Evolutionary conservation across 2,797 vertebrate species (phyloP), one percentile per base, ranked within the genome.

Genomic region (Xenentodon cancila): DNA sequence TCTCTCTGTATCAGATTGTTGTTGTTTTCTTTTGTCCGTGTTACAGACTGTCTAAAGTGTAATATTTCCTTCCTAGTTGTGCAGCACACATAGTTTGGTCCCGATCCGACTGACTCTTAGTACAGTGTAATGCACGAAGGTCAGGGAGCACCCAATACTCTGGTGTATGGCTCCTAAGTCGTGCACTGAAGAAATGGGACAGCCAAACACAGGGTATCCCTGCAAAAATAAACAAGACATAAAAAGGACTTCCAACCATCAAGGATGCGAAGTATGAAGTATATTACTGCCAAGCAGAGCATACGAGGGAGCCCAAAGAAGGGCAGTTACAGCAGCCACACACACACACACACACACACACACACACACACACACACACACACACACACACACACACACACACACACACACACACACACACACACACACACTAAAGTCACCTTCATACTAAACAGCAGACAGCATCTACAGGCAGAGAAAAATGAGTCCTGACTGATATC

Each of bases 161-260:
- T 18, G 62, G 54, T 20, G 59, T 59, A 54, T 68, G 68, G 79
- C 60, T 81, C 82, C 50, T 32, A 17, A 56, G 75, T 85, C 68
- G 5, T 19, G 40, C 11, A 2, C 16, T 21, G n/a, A 65, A 80
- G 79, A 89, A 85, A 53, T 71, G 81, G 88, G 84, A 63, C 88
- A 86, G 65, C 59, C 18, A 64, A 67, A 64, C 73, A 61, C 22
- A 79, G 80, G 74, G 62, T 75, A 80, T 76, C 70, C 79, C 62
- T 58, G 59, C 20, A 52, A 78, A 78, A 62, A 60, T 40, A 57
- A 59, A 82, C 68, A 53, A 59, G 25, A 37, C 49, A 55, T 46
- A 44, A 74, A 73, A 65, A 67, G 52, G 54, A 74, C 59, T 47
- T 76, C 45, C 59, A 77, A 62, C 42, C 18, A 61, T 78, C 72